Base-by-base conservation (phyloP, 2,888 invertebrate species). In the Azorinus chamasolen region DNA sequence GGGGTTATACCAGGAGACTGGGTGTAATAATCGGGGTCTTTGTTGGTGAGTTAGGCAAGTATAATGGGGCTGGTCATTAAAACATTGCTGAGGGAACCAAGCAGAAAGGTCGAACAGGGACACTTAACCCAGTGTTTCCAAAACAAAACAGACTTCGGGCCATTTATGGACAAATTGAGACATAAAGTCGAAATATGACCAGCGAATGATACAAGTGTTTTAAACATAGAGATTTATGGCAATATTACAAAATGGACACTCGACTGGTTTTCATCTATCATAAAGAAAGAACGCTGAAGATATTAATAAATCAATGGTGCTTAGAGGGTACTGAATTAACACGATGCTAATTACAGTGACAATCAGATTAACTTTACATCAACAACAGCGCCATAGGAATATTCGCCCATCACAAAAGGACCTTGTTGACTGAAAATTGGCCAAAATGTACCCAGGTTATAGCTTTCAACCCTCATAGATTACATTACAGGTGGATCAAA, bases 41-140 rank as follows among this genome's bases (percentile, higher is more conserved):
- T 73, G 69, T 61, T 48, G 50, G 54, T 43, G 61, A 18, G 41
- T 57, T 78, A 59, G 54, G 32, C 69, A 73, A 50, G 48, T 18
- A 73, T 43, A 78, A 73, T 78, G 65, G 22, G 55, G 32, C 54
- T 55, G 61, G 41, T 54, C 65, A 73, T 69, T 68, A 65, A 64
- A 64, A 50, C 32, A 51, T 66, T 43, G 46, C 59, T 59, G 72
- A 58, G 55, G 58, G 45, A 72, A 46, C 59, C 64, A 46, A 41
- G 46, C 32, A 54, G 39, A 25, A 18, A 59, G 78, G 72, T 78
- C 69, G 69, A 37, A 20, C 64, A n/a, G 61, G 78, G 72, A 65
- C 73, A 59, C 58, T 20, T 46, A 54, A 55, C 69, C 55, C 54
- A 54, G 61, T 48, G 48, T 61, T 39, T 16, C 37, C 55, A 32